phyloP scores from a whole-genome alignment of 2,888 invertebrate species.

The Oscheius sp. region DNA sequence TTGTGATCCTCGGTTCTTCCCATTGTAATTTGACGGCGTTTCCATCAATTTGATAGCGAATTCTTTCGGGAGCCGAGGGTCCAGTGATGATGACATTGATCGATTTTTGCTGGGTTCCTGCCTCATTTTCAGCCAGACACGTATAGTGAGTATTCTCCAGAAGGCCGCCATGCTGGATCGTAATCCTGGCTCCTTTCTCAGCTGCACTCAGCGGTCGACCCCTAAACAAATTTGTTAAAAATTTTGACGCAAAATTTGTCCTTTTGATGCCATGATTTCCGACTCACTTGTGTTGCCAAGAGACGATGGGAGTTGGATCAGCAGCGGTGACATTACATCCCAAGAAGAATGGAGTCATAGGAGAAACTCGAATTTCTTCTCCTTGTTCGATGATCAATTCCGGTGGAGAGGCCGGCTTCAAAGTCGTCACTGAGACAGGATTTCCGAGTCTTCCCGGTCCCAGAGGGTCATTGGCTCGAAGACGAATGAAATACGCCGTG shows the following conservation, averaged over 20 bases:
- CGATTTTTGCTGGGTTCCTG: conserved; percentile 61
- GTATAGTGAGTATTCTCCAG: conserved; percentile 62
- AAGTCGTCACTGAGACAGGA: conserved; percentile 49
- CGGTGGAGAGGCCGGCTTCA: conserved; percentile 66
- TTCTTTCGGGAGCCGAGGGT: conserved; percentile 64
- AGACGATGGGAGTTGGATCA: conserved; percentile 63
- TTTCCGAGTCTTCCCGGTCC: conserved; percentile 67
- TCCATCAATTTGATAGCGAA: conserved; percentile 67
- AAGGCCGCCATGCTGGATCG: conserved; percentile 62
- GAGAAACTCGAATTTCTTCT: conserved; percentile 61
- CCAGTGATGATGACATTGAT: conserved; percentile 64
- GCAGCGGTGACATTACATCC: conserved; percentile 65
- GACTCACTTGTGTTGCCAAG: conserved; percentile 62
- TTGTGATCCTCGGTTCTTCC: conserved; percentile 65
- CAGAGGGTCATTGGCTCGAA: conserved; percentile 65
- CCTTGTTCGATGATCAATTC: conserved; percentile 65
- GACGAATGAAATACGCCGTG: conserved; percentile 62
- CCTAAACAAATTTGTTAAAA: conserved; percentile 39
- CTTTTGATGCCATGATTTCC: too few relatives aligned
- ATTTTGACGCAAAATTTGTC: too few relatives aligned
- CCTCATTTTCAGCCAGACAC: conserved; percentile 69
- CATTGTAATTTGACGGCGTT: conserved; percentile 63
- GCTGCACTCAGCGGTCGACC: conserved; percentile 60
- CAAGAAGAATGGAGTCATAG: conserved; percentile 61
- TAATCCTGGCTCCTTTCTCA: conserved; percentile 54